Percentiles rank a stretch among this genome's conserved stretches.
Evolutionary conservation across 2,888 invertebrate genomes (phyloP).

Genomic region (Apamea anceps): DNA sequence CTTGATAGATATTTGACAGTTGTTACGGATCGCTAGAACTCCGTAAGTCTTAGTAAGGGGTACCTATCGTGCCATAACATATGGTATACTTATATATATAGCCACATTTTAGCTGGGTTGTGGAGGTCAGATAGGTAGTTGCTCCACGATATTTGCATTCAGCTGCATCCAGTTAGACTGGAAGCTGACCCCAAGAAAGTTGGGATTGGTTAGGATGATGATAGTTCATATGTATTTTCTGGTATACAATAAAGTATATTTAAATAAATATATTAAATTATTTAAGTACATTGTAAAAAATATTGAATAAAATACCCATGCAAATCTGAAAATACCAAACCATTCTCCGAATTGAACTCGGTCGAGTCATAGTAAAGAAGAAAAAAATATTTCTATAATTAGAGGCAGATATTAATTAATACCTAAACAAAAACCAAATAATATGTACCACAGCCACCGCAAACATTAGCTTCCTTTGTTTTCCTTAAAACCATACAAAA

Average conservation of each 20-base stretch:
- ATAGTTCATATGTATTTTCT: too few species aligned
- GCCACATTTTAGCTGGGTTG: too few species aligned
- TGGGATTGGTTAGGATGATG: not conserved
- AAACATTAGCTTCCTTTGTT: not conserved
- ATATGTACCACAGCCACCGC: not conserved
- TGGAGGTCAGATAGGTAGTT: too few species aligned
- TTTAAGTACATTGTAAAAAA: too few species aligned
- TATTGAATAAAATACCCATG: too few species aligned
- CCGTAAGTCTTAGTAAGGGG: not conserved
- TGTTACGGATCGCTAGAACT: not conserved
- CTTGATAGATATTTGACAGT: not conserved
- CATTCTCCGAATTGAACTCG: not conserved
- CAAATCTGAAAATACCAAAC: not conserved
- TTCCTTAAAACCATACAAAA: slow-evolving; percentile 11
- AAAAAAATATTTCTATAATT: not conserved
- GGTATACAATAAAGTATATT: too few species aligned
- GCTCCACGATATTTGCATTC: too few species aligned
- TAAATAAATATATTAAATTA: too few species aligned
- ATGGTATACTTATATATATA: too few species aligned
- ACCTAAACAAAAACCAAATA: slow-evolving; percentile 12
- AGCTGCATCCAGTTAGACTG: too few species aligned
- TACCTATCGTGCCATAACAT: not conserved
- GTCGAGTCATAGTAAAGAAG: too few species aligned
- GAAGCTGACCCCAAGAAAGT: not conserved
- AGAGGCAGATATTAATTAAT: slow-evolving; percentile 7